Percentiles rank a stretch among this genome's conserved stretches.
phyloP scores from a whole-genome alignment of 2,888 invertebrate genomes.

The Drosophila paranaensis region DNA sequence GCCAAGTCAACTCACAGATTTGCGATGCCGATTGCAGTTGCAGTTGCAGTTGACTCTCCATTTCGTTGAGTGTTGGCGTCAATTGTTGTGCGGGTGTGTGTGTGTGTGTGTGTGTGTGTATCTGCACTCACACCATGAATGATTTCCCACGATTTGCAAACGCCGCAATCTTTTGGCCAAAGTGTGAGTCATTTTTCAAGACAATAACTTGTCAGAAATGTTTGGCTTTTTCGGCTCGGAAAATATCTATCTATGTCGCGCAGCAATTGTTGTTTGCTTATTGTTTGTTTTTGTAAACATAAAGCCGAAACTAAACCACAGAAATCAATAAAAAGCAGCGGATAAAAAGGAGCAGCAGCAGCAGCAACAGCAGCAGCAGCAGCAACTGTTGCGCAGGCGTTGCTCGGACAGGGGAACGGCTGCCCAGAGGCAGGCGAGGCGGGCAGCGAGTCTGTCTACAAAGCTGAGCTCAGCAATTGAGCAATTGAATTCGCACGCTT shows the following conservation, averaged over 20 bases:
- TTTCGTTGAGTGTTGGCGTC: constrained; percentile 63
- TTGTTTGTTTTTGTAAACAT: constrained; percentile 30
- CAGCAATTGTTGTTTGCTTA: constrained; percentile 44
- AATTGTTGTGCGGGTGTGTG: constrained; percentile 51
- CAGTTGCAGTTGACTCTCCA: constrained; percentile 43
- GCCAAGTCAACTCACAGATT: constrained; percentile 21
- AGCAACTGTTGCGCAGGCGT: constrained; percentile 71
- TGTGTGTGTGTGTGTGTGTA: constrained; percentile 53
- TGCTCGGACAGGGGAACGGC: constrained; percentile 31
- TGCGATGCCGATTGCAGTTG: constrained; percentile 23
- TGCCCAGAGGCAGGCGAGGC: constrained; percentile 1
- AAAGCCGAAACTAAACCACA: constrained; percentile 68
- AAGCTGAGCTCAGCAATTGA: constrained; percentile 66
- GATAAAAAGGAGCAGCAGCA: constrained; percentile 70
- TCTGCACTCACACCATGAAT: constrained; percentile 47
- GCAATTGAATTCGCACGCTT: constrained; percentile 81
- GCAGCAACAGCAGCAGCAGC: constrained; percentile 68
- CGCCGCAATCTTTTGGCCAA: constrained; percentile 30
- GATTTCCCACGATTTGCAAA: constrained; percentile 76
- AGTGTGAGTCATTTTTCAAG: constrained; percentile 73
- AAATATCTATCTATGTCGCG: constrained; percentile 25
- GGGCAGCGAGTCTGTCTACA: constrained; percentile 14
- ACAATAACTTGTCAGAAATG: constrained; percentile 76
- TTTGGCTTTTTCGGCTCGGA: constrained; percentile 35
- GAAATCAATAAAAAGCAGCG: constrained; percentile 74